A percentile compares a stretch with the other conserved stretches of the same genome.
phyloP scores from a whole-genome alignment of 2,113 vertebrate species.

The Leucopsar rothschildi region DNA sequence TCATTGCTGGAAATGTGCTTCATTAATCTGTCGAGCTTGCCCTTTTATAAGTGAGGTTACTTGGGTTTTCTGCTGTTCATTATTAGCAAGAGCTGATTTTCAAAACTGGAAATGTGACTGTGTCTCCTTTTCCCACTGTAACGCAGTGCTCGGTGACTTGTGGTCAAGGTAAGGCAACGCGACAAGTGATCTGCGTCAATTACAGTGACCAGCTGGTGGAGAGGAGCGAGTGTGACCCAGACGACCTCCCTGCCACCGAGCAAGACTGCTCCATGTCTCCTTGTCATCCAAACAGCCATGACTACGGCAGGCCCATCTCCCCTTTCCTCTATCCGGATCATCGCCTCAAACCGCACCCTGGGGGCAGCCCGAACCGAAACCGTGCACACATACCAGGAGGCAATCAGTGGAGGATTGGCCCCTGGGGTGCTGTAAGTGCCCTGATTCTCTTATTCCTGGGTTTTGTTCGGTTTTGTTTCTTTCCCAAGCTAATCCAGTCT shows the following conservation, averaged over 20 bases:
- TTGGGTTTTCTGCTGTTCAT: neutral
- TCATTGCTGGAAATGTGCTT: neutral
- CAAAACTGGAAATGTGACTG: neutral
- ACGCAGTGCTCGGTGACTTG: conserved; percentile 92
- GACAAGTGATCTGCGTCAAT: conserved; percentile 90
- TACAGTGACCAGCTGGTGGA: conserved; percentile 88
- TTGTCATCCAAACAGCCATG: conserved; percentile 82
- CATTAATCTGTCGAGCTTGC: neutral
- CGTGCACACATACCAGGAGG: conserved; percentile 72
- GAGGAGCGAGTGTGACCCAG: conserved; percentile 85
- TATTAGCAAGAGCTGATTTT: neutral
- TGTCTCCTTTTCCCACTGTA: conserved; percentile 53
- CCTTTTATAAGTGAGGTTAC: neutral
- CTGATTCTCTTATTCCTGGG: neutral
- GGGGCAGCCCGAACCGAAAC: conserved; percentile 50
- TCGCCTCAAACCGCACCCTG: conserved; percentile 71
- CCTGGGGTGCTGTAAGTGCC: conserved; percentile 95
- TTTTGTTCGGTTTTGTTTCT: neutral
- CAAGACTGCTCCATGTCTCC: conserved; percentile 93
- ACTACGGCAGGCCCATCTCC: conserved; percentile 64
- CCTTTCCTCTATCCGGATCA: conserved; percentile 71
- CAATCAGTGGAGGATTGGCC: conserved; percentile 94
- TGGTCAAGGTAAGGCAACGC: conserved; percentile 90
- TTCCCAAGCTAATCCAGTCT: neutral
- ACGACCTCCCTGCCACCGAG: conserved; percentile 83